A percentile compares a stretch with the other conserved stretches of the same genome.
These are phyloP conservation scores for Tragelaphus scriptus DNA, from an alignment of 2,113 vertebrate genomes.

Conservation along the genomic window DNA sequence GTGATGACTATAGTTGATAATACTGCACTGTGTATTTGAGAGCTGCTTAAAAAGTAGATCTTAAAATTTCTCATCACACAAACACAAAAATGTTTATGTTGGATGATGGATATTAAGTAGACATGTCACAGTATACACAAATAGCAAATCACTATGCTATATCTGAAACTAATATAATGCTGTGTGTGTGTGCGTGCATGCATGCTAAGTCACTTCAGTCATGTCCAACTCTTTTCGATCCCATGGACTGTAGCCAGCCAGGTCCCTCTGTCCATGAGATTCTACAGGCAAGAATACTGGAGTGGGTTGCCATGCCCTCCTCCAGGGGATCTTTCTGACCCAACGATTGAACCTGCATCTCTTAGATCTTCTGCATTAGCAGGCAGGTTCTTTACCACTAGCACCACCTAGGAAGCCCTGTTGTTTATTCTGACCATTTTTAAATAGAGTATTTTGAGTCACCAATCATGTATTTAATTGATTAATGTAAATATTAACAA, in stretches of 20 bases:
- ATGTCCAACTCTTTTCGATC: background rate
- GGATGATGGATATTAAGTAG: background rate
- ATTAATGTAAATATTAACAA: background rate
- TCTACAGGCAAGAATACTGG: background rate
- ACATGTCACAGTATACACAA: background rate
- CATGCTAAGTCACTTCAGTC: background rate
- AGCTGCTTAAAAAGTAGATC: background rate
- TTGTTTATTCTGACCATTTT: background rate
- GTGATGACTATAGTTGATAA: background rate
- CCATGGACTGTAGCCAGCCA: background rate
- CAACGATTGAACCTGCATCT: background rate
- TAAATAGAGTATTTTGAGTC: background rate
- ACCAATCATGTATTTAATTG: background rate
- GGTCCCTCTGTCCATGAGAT: background rate
- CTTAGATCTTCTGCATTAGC: background rate
- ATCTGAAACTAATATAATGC: background rate
- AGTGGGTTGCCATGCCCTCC: background rate
- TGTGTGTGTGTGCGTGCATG: background rate
- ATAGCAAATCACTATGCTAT: background rate
- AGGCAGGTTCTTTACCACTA: background rate
- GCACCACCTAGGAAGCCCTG: background rate
- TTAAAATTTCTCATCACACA: background rate
- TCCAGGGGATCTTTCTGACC: background rate
- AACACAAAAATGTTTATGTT: background rate
- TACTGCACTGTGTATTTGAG: background rate